phyloP scores from a whole-genome alignment of 2,888 invertebrate species.

The Microplitis manilae region DNA sequence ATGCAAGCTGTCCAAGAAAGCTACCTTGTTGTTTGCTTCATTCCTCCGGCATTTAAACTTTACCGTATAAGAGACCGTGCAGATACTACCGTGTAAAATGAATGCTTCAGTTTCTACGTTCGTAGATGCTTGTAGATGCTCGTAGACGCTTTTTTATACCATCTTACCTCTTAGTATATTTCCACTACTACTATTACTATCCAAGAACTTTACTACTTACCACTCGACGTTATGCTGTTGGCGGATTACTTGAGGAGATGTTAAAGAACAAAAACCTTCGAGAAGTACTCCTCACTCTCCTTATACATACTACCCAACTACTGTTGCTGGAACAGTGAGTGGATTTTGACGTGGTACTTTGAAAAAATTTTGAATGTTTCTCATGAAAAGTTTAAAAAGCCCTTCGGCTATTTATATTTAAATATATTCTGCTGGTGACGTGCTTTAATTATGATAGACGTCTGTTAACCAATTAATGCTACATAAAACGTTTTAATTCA shows the following conservation, averaged over 20 bases:
- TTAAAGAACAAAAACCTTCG: constrained; percentile 47
- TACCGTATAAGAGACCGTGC: constrained; percentile 19
- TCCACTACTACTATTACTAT: constrained; percentile 4
- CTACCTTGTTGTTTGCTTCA: constrained; percentile 44
- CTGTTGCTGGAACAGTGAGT: constrained; percentile 29
- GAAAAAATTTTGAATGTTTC: constrained; percentile 48
- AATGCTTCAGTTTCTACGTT: constrained; percentile 50
- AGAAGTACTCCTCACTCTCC: constrained; percentile 15
- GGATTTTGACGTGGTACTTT: constrained; percentile 48
- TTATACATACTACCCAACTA: constrained; percentile 33
- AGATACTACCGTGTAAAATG: constrained; percentile 52
- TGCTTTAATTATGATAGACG: constrained; percentile 23
- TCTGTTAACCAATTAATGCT: constrained; percentile 17
- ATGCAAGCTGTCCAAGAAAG: constrained; percentile 34
- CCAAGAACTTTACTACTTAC: constrained; percentile 52
- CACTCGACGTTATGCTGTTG: constrained; percentile 42
- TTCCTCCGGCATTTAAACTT: constrained; percentile 49
- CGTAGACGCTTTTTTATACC: constrained; percentile 54
- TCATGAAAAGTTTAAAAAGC: constrained; percentile 27
- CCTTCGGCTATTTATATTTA: constrained; percentile 20
- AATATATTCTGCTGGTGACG: not conserved
- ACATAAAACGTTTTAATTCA: not conserved
- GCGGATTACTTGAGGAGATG: constrained; percentile 47
- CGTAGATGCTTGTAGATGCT: constrained; percentile 30
- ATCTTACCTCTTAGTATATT: constrained; percentile 40